A percentile compares a stretch with the other conserved stretches of the same genome.
These are phyloP conservation scores for Arrhamphus sclerolepis DNA, from an alignment of 2,797 vertebrate genomes.

Conservation along the genomic window DNA sequence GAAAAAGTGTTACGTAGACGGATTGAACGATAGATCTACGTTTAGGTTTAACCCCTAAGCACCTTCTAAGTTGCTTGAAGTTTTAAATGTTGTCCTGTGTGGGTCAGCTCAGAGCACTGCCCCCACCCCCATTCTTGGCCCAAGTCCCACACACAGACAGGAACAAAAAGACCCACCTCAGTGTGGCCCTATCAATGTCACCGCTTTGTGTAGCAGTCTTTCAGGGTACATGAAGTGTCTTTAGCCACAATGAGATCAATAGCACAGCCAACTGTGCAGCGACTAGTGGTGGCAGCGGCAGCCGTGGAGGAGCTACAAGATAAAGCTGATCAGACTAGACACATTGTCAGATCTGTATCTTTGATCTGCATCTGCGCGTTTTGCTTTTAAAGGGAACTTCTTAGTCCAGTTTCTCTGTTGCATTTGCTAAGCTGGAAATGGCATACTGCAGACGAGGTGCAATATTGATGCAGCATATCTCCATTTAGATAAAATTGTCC, in stretches of 20 bases:
- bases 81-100: conserved; percentile 61
- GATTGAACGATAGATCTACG: conserved; percentile 41
- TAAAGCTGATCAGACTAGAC: conserved; percentile 64
- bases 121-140: conserved; percentile 68
- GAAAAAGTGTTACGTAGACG: conserved; percentile 34
- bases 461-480: conserved; percentile 70
- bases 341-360: conserved; percentile 72
- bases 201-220: conserved; percentile 78
- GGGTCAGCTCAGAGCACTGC: conserved; percentile 64
- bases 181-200: conserved; percentile 84
- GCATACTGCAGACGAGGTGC: conserved; percentile 25
- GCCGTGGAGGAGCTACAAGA: conserved; percentile 48
- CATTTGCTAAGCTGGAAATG: conserved; percentile 29
- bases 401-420: neutral
- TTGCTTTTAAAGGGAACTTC: conserved; percentile 38
- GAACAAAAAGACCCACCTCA: conserved; percentile 81
- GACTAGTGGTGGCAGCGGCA: conserved; percentile 42
- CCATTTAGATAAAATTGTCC: conserved; percentile 68
- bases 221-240: conserved; percentile 84
- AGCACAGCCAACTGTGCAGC: conserved; percentile 74
- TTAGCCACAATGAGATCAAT: conserved; percentile 82
- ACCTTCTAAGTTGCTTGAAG: conserved; percentile 62
- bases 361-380: conserved; percentile 63
- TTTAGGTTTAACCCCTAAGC: conserved; percentile 65
- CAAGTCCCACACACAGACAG: conserved; percentile 76